Evolutionary conservation across 2,113 vertebrate species (phyloP), one percentile per base, ranked within the genome.

Genomic region (Formicarius rufipectus): DNA sequence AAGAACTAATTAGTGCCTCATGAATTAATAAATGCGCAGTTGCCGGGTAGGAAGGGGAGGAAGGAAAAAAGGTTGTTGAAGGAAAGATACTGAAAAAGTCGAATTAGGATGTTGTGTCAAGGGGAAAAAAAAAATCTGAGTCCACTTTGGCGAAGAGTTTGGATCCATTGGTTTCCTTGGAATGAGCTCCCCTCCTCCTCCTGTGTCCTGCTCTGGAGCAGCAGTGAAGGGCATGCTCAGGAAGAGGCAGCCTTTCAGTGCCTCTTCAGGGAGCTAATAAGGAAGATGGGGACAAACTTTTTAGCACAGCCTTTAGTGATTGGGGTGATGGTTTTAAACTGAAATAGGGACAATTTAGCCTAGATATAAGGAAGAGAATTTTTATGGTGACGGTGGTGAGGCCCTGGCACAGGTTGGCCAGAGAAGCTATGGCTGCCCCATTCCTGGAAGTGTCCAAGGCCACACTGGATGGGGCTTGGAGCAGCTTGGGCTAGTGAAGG

Each of bases 1-100:
- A 99, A 99, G 99, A 99, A 99, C 99, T 99, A 99, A 99, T 99
- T 99, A 99, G 99, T 99, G 99, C 99, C 99, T 99, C 99, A 99
- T 99, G 99, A 99, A 99, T 99, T 99, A 99, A 99, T 99, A 99
- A 99, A 99, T 99, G 99, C 98, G 99, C 99, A 99, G 99, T 99
- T 99, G 98, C 99, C 45, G 98, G 98, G 99, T 98, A 99, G 98
- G 99, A 98, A 98, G 97, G 97, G 95, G 97, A 97, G 97, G 94
- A 97, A 97, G 97, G 96, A 98, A 97, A 97, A 96, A 98, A 99
- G 98, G 99, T 99, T 99, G 99, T 98, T 98, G 97, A 99, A 99
- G 99, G 98, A 98, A 99, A 99, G 99, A 99, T 99, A 99, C 97
- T 98, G 98, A 98, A 99, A 99, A 99, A 99, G 99, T 99, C 98